Evolutionary conservation across 2,797 vertebrate genomes (phyloP).

Genomic region (Cichlasoma orientale): DNA sequence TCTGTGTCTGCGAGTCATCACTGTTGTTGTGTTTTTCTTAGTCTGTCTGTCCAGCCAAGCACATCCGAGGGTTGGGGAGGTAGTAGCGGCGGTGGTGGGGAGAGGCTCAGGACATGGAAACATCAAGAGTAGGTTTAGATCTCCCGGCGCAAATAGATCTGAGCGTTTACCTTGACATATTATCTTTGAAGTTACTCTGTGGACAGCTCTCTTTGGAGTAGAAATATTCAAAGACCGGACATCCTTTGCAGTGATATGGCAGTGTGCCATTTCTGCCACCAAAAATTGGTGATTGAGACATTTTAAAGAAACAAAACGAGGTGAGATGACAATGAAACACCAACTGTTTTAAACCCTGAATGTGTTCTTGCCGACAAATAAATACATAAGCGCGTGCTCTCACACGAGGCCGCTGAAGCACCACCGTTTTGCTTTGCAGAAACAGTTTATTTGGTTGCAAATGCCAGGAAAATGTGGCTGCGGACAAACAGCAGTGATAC

Average conservation of each 20-base stretch:
- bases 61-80: not conserved
- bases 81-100: not conserved
- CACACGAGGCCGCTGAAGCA: not conserved
- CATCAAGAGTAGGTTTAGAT: constrained; percentile 54
- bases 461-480: constrained; percentile 26
- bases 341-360: constrained; percentile 2
- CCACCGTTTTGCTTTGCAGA: not conserved
- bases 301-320: not conserved
- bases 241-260: constrained; percentile 18
- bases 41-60: constrained; percentile 9
- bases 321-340: constrained; percentile 1
- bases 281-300: constrained; percentile 36
- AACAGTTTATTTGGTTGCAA: constrained; percentile 17
- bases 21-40: constrained; percentile 17
- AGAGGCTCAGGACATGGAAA: constrained; percentile 13
- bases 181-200: constrained; percentile 41
- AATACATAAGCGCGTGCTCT: not conserved
- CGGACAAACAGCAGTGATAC: constrained; percentile 16
- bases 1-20: not conserved
- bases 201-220: constrained; percentile 35
- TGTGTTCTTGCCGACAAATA: constrained; percentile 14
- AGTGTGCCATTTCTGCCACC: constrained; percentile 5
- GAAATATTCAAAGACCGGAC: constrained; percentile 42
- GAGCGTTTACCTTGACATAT: constrained; percentile 45
- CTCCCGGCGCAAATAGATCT: constrained; percentile 35